Base-by-base conservation (phyloP, 2,888 invertebrate genomes). In the Hirtodrosophila trivittata region DNA sequence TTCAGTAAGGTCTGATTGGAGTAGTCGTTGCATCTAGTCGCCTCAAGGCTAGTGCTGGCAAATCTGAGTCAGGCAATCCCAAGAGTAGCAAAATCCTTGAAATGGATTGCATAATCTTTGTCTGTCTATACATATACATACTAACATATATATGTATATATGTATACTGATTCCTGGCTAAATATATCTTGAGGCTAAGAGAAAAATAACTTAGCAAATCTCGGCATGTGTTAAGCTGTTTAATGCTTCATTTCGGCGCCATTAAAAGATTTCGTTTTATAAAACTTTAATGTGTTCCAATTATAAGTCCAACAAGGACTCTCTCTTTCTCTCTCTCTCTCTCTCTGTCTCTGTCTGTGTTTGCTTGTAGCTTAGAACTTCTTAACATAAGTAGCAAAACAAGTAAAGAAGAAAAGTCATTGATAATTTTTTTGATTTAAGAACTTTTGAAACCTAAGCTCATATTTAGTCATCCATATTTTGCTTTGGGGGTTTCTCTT, bases 201-300 rank as follows among this genome's bases (percentile, higher is more conserved):
- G n/a, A n/a, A n/a, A n/a, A n/a, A n/a, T n/a, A n/a, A n/a, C n/a
- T n/a, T n/a, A n/a, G n/a, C n/a, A n/a, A n/a, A 64, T 66, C 66
- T 45, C 28, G 8, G 62, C 55, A 63, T 63, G 65, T 62, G 58
- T 35, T 77, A 70, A 65, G 81, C 81, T 67, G 51, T 51, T 60
- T 39, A 54, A 56, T 37, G 49, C 37, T 47, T 8, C 30, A 7
- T 55, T 57, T 38, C 10, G n/a, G 51, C 26, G 18, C 38, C 50
- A 49, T 43, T 37, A 46, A 66, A 84, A 76, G 52, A 21, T 21
- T 80, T 86, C 55, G 28, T 52, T 55, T 70, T 58, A 58, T 70
- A 71, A 71, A 77, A 71, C 77, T 71, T 86, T 70, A 81, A 82
- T 82, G 72, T 68, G 66, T 45, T 72, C 59, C 85, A 81, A 82